A percentile compares a stretch with the other conserved stretches of the same genome.
Conservation (phyloP, 2,888 invertebrate genomes). For the Aromia moschata region DNA sequence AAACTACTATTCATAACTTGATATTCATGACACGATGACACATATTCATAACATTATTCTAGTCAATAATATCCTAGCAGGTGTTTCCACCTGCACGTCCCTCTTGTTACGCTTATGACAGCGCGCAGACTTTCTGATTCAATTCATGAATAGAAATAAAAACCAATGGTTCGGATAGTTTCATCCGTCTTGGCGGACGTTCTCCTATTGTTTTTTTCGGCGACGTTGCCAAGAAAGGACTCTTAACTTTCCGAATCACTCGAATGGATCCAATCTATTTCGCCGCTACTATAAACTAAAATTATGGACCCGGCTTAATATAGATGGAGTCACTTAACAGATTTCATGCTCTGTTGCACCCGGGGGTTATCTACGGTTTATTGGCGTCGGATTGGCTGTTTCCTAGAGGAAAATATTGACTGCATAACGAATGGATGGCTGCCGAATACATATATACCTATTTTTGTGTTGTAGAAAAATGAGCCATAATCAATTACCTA, state of each 20-base stretch:
- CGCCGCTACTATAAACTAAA: constrained; percentile 57
- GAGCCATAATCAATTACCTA: too few species aligned
- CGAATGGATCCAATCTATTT: constrained; percentile 60
- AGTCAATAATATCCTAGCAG: too few species aligned
- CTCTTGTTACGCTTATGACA: too few species aligned
- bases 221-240: constrained; percentile 51
- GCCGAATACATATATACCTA: not conserved
- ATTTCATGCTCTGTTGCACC: constrained; percentile 48
- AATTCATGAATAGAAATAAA: constrained; percentile 61
- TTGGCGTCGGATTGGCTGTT: constrained; percentile 31
- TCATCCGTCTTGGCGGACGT: constrained; percentile 51
- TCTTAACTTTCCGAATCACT: constrained; percentile 58
- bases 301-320: constrained; percentile 59
- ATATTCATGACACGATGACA: too few species aligned
- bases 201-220: constrained; percentile 55
- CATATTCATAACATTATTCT: too few species aligned
- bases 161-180: constrained; percentile 60
- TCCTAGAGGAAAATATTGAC: constrained; percentile 16
- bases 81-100: too few species aligned
- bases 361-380: constrained; percentile 24
- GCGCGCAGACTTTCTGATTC: constrained; percentile 51
- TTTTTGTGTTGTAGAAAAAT: not conserved
- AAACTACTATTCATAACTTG: too few species aligned
- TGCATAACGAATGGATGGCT: not conserved
- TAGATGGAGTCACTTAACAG: constrained; percentile 56